Base-by-base conservation (phyloP, 2,888 invertebrate species). In the Calliphora vomitoria region DNA sequence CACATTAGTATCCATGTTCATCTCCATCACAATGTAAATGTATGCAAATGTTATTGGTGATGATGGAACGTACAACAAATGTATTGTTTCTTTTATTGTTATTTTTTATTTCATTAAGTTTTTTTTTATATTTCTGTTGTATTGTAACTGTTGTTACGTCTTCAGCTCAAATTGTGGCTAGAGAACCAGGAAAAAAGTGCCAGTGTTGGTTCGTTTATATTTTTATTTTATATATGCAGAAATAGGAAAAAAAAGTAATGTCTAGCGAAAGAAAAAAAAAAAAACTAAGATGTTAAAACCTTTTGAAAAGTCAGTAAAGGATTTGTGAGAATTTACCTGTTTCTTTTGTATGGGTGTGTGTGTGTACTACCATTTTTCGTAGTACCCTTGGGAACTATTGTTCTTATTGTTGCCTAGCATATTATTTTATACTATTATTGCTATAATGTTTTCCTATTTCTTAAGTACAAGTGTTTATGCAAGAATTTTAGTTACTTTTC, bases 361-460 rank as follows among this genome's bases (percentile, higher is more conserved):
- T 74, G 44, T 35, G 41, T 74, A 11, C 41, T 71, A 53, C 60
- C 31, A 8, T 82, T 78, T 85, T 72, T 85, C 76, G 80, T 90
- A 81, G 69, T 71, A 91, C 92, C 90, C 91, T 79, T 86, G 92
- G 91, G 92, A 91, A 91, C 92, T 91, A 92, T 92, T 92, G 92
- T 91, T 91, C 90, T 91, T 91, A 92, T 90, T 90, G 91, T 82
- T 92, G 90, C 89, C 89, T 90, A 90, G 90, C 90, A 90, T 89
- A 91, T 91, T 90, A 84, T 66, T 72, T 64, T 50, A 44, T 60
- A 41, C 18, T 50, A 58, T 35, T 47, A 79, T 31, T 41, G 38
- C 15, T 66, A n/a, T 20, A 62, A 64, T 50, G 31, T 41, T 20
- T 62, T 71, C 4, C 18, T 47, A 25, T 31, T 72, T 38, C 10